These are phyloP conservation scores for Coturnix japonica DNA, from an alignment of 2,113 vertebrate genomes.

Conservation along the genomic window DNA sequence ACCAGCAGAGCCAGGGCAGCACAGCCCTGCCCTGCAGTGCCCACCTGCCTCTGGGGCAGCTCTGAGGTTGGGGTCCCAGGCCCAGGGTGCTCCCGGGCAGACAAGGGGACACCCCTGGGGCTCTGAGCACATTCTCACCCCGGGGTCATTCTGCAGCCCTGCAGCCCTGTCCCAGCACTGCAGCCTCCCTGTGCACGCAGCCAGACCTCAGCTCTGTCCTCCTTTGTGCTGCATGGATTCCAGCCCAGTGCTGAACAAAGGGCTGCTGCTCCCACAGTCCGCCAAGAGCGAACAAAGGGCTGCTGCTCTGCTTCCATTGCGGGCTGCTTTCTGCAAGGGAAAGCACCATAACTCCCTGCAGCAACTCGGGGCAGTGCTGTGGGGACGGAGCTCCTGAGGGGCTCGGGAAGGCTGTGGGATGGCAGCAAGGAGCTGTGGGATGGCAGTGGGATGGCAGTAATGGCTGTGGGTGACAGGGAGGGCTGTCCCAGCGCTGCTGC, in stretches of 20 bases:
- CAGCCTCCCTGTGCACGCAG: rapidly evolving
- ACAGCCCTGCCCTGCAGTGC: rapidly evolving
- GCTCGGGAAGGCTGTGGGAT: background rate
- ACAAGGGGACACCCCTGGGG: background rate
- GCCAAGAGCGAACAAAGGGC: background rate
- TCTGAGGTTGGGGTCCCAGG: rapidly evolving
- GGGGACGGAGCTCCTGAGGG: background rate
- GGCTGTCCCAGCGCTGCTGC: background rate
- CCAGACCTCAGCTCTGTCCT: background rate
- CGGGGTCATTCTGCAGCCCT: background rate
- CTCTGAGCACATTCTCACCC: background rate
- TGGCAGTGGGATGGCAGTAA: no score
- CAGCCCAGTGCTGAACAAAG: background rate
- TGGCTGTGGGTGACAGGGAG: rapidly evolving
- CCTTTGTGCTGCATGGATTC: conserved; percentile 22
- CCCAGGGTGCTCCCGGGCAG: background rate
- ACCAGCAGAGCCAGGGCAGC: background rate
- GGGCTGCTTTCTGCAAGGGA: background rate
- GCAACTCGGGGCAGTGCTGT: background rate
- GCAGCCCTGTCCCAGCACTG: background rate
- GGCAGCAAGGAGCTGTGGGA: no score
- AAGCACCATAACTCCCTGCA: background rate
- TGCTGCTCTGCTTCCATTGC: background rate
- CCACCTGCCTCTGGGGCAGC: background rate
- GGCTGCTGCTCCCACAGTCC: background rate